Percentiles rank a stretch among this genome's conserved stretches.
phyloP scores from a whole-genome alignment of 2,888 invertebrate species.

The Andrena chrysosceles region DNA sequence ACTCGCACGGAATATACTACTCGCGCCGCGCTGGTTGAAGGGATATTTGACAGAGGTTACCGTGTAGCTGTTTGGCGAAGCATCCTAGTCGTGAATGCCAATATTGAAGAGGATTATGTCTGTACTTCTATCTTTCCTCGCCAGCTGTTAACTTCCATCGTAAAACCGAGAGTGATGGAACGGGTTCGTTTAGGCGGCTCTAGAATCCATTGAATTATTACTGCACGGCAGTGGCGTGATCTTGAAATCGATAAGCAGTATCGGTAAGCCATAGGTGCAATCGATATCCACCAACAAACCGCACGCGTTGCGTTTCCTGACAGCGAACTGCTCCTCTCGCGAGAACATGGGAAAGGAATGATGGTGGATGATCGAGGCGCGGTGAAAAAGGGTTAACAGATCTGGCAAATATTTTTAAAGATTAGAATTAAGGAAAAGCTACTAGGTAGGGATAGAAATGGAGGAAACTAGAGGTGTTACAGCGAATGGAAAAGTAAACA shows the following conservation, averaged over 20 bases:
- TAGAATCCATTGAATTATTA: constrained; percentile 19
- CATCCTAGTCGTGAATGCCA: neutral
- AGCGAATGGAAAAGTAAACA: too few species aligned
- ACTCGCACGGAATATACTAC: neutral
- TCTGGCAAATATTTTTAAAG: too few species aligned
- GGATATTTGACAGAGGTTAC: neutral
- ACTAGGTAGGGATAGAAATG: too few species aligned
- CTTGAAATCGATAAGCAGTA: constrained; percentile 64
- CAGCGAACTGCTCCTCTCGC: constrained; percentile 48
- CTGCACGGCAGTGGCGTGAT: constrained; percentile 41
- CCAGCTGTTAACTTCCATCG: constrained; percentile 38
- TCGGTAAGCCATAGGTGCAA: constrained; percentile 63
- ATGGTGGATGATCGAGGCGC: neutral
- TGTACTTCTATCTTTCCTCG: constrained; percentile 28
- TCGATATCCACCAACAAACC: constrained; percentile 55
- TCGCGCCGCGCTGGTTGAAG: constrained; percentile 6
- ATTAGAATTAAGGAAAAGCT: too few species aligned
- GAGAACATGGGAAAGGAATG: constrained; percentile 33
- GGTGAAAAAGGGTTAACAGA: neutral
- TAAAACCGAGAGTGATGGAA: constrained; percentile 65
- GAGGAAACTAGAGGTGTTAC: too few species aligned
- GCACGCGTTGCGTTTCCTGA: constrained; percentile 56
- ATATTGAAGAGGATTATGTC: constrained; percentile 24
- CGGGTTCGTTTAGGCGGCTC: constrained; percentile 29
- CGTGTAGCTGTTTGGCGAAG: neutral